Evolutionary conservation across 2,797 vertebrate species (phyloP), one percentile per base, ranked within the genome.

Genomic region (Coluber constrictor): DNA sequence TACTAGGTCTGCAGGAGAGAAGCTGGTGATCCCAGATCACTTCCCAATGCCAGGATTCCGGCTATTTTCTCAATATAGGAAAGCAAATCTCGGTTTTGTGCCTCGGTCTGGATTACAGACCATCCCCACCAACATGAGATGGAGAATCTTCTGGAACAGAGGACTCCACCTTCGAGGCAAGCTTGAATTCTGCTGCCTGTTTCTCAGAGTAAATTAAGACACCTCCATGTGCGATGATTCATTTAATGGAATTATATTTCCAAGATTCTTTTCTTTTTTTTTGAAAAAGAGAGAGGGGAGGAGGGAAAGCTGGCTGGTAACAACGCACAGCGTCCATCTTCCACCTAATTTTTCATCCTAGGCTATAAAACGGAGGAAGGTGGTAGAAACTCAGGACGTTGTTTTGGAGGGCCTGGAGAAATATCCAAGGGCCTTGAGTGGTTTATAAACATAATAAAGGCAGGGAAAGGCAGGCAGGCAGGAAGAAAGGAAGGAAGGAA

Each of bases 401-500:
- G 32, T 43, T 79, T 43, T 32, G 70, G 70, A 37, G 8, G 18
- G 70, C 37, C 18, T 79, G 18, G 63, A 70, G 63, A 32, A 61
- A n/a, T 25, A 32, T 32, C 2, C 6, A 16, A 51, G 51, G 51
- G 66, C 29, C 5, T 32, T 70, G 63, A 5, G 13, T 70, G 32
- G 13, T 32, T 70, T 18, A 70, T 70, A 70, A 32, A 32, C 1
- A 70, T 70, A 70, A 70, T 16, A 66, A 61, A 61, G 60, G 60
- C 60, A 27, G 25, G 60, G 60, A 27, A 61, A 27, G 60, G 3
- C 0, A 29, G 25, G 7, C 3, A 25, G 8, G 8, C 4, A 4
- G 5, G 20, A 6, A 4, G 5, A 7, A 6, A 2, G 0, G 54
- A 15, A 18, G 56, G 56, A 0, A 5, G 56, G 4, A 15, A 29